Conservation (phyloP, 2,888 invertebrate genomes). For the Carpatolechia fugitivella region DNA sequence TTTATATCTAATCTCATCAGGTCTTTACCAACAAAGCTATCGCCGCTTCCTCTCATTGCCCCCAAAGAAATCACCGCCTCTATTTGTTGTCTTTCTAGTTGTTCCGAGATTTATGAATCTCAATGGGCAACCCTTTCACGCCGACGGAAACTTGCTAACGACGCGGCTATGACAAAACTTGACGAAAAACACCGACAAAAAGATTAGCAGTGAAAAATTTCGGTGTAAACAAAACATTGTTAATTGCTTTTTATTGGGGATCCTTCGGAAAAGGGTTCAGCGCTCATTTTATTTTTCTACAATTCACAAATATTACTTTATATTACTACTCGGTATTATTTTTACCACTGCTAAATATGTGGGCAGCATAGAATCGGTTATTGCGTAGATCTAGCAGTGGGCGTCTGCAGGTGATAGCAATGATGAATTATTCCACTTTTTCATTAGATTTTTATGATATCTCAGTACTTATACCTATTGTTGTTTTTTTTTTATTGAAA, state of each 20-base stretch:
- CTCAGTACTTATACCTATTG: too few relatives aligned
- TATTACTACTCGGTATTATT: too few relatives aligned
- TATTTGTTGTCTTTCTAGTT: neutral
- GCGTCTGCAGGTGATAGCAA: too few relatives aligned
- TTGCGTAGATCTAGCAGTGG: too few relatives aligned
- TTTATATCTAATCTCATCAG: neutral
- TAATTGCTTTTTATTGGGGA: constrained; percentile 36
- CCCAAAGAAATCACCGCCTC: neutral
- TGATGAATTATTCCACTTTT: too few relatives aligned
- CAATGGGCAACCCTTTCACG: neutral
- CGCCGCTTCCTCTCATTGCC: neutral
- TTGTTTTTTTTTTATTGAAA: too few relatives aligned
- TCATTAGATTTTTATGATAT: too few relatives aligned
- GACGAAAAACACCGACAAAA: constrained; percentile 31
- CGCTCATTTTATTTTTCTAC: neutral
- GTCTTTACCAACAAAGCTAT: neutral
- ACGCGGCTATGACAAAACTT: constrained; percentile 26
- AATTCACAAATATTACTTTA: too few relatives aligned
- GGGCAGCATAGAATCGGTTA: too few relatives aligned
- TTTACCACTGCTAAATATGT: too few relatives aligned
- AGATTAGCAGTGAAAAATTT: constrained; percentile 39
- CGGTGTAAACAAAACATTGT: constrained; percentile 37
- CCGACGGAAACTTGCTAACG: neutral
- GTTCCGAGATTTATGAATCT: constrained; percentile 2
- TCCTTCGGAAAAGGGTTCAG: constrained; percentile 27